phyloP scores from a whole-genome alignment of 2,113 vertebrate genomes.

The Cyanistes caeruleus region DNA sequence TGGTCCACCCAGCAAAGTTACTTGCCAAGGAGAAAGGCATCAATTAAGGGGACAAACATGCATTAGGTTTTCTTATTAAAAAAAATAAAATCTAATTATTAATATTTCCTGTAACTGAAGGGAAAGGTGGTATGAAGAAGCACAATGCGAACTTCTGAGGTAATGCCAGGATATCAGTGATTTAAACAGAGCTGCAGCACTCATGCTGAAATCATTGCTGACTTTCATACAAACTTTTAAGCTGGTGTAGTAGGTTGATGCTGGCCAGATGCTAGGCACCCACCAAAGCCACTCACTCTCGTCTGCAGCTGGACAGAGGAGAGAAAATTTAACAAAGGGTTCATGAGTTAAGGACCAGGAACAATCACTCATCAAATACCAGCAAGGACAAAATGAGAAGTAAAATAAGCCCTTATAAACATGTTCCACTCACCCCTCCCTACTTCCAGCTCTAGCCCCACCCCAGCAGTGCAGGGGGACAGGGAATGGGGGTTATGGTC shows the following conservation, averaged over 20 bases:
- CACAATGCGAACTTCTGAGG: neutral
- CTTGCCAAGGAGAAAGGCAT: neutral
- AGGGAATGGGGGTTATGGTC: neutral
- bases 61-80: neutral
- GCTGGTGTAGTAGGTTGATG: neutral
- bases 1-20: neutral
- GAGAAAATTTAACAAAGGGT: neutral
- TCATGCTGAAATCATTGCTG: neutral
- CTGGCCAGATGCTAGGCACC: neutral
- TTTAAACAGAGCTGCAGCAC: neutral
- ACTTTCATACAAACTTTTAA: neutral
- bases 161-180: neutral
- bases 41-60: neutral
- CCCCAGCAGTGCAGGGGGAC: neutral
- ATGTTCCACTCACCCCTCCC: neutral
- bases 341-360: neutral
- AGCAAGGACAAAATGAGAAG: neutral
- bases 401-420: neutral
- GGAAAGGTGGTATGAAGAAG: neutral
- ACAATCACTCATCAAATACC: neutral
- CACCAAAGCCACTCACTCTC: neutral
- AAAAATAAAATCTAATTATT: neutral
- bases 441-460: neutral
- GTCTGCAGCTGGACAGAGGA: neutral
- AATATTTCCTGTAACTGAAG: neutral